A percentile compares a stretch with the other conserved stretches of the same genome.
These are phyloP conservation scores for Acrossocheilus fasciatus DNA, from an alignment of 2,797 vertebrate species.

Conservation along the genomic window DNA sequence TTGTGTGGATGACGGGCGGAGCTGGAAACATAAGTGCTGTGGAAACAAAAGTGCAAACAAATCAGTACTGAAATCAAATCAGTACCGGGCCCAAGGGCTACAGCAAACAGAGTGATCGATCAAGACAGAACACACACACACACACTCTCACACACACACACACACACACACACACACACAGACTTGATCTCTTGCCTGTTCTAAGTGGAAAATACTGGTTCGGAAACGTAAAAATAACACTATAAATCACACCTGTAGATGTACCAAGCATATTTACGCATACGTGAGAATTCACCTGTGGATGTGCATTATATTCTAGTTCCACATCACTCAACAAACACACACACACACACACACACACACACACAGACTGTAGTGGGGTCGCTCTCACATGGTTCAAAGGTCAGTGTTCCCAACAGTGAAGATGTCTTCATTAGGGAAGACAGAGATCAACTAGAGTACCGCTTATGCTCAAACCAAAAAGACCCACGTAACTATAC, in stretches of 20 bases:
- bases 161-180: not conserved
- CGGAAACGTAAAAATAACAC: slow-evolving; percentile 3
- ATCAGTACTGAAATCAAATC: slow-evolving; percentile 45
- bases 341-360: not conserved
- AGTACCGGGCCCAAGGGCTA: slow-evolving; percentile 16
- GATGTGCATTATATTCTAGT: slow-evolving; percentile 35
- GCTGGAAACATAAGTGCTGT: slow-evolving; percentile 5
- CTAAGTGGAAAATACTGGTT: slow-evolving; percentile 17
- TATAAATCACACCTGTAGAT: not conserved
- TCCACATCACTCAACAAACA: slow-evolving; percentile 1
- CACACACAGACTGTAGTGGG: slow-evolving; percentile 11
- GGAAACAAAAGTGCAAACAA: slow-evolving; percentile 34
- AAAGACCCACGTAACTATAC: slow-evolving; percentile 6
- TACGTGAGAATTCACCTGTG: slow-evolving; percentile 50
- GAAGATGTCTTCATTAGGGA: slow-evolving; percentile 23
- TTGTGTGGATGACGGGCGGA: slow-evolving; percentile 4
- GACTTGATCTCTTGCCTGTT: not conserved
- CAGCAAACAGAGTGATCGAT: slow-evolving; percentile 11
- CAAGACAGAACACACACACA: not conserved
- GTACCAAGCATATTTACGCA: slow-evolving; percentile 58
- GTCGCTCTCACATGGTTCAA: slow-evolving; percentile 27
- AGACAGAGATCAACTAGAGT: slow-evolving; percentile 3
- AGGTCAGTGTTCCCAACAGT: slow-evolving; percentile 27
- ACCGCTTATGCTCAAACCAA: slow-evolving; percentile 27
- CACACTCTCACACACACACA: not conserved